Evolutionary conservation across 2,888 invertebrate genomes (phyloP), one percentile per base, ranked within the genome.

Genomic region (Leptogaster cylindrica): DNA sequence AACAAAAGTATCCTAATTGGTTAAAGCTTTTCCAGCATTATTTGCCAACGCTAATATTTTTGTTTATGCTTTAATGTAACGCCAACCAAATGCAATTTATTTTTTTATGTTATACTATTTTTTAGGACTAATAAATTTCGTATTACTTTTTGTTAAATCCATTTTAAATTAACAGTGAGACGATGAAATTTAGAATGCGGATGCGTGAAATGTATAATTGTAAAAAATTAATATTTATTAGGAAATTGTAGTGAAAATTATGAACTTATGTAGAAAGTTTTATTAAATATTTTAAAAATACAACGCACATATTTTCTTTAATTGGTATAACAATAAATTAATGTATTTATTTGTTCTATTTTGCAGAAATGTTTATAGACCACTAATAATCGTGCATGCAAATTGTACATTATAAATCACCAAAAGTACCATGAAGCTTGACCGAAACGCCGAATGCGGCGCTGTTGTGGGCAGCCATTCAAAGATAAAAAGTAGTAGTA

Each of bases 1-100:
- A 68, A 72, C 75, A 41, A 79, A 79, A 68, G 70, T 75, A 58
- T 74, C 74, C 73, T 79, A 79, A 76, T 36, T 25, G 2, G 27
- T 25, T 12, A 12, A 4, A 36, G 36, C 36, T 8, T 46, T 1
- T 46, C 25, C 10, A 31, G 52, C 73, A 16, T 63, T 48, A 16
- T 63, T 10, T 14, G n/a, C n/a, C n/a, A 12, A 3, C 7, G 14
- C 46, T 39, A 14, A 58, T 41, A 20, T 51, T 20, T 64, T 65
- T 33, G 23, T 23, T 10, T 1, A 33, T 52, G 52, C 52, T 52
- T 51, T 31, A 36, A 52, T 33, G 31, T 52, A 52, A 52, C 52
- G n/a, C 16, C 8, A 31, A 52, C 52, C 52, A 52, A 52, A 52
- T 52, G 18, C 16, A 52, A n/a, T 52, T 31, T 52, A 33, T 31